A percentile compares a stretch with the other conserved stretches of the same genome.
phyloP scores from a whole-genome alignment of 2,797 vertebrate genomes.

The Characodon lateralis region DNA sequence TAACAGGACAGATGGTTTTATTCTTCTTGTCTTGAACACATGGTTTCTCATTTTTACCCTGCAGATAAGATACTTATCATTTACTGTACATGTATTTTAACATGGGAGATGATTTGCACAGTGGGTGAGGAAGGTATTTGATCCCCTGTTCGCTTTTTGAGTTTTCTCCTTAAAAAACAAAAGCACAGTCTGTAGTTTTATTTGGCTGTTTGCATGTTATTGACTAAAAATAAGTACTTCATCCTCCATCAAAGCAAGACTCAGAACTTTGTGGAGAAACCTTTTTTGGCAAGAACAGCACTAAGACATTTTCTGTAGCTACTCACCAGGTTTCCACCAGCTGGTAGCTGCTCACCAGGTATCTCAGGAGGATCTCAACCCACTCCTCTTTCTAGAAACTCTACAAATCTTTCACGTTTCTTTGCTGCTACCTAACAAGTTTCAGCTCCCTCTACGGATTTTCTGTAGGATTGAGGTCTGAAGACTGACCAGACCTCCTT shows the following conservation, averaged over 20 bases:
- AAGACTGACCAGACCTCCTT: background rate
- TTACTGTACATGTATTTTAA: constrained; percentile 6
- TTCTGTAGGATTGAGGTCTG: background rate
- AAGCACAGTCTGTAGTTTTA: background rate
- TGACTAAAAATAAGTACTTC: too few relatives aligned
- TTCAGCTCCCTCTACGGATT: background rate
- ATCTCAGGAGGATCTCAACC: too few relatives aligned
- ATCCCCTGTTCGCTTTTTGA: background rate
- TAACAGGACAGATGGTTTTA: constrained; percentile 29
- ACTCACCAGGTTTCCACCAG: too few relatives aligned
- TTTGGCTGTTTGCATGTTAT: background rate
- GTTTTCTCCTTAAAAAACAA: background rate
- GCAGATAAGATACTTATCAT: constrained; percentile 10
- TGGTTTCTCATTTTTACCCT: constrained; percentile 62
- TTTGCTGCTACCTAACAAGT: background rate
- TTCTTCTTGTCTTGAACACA: constrained; percentile 48
- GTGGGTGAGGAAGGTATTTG: background rate
- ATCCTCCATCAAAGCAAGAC: too few relatives aligned
- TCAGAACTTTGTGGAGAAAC: too few relatives aligned
- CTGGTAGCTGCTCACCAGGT: too few relatives aligned
- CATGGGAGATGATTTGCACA: background rate
- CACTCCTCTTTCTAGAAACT: too few relatives aligned
- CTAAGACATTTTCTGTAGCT: too few relatives aligned
- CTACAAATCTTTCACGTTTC: too few relatives aligned
- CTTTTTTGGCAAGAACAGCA: too few relatives aligned